Evolutionary conservation across 2,888 invertebrate genomes (phyloP).

Genomic region (Calliphora vomitoria): DNA sequence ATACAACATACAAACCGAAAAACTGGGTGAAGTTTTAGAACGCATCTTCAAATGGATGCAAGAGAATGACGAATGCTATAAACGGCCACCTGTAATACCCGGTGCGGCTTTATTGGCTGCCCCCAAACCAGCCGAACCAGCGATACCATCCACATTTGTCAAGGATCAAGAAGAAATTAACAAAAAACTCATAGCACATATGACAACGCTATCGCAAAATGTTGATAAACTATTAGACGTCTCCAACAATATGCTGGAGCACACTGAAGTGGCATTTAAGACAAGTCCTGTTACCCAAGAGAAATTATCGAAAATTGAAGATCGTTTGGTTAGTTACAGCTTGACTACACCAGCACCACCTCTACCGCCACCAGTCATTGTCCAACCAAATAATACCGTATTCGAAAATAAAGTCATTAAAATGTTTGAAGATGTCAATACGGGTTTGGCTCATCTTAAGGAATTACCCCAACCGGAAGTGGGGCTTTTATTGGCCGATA

Average conservation of each 20-base stretch:
- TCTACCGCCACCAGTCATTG: constrained; percentile 68
- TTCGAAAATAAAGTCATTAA: constrained; percentile 85
- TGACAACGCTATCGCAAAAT: constrained; percentile 78
- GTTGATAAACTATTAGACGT: constrained; percentile 78
- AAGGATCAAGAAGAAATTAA: constrained; percentile 79
- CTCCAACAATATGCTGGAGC: constrained; percentile 79
- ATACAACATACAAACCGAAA: constrained; percentile 82
- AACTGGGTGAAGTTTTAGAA: constrained; percentile 82
- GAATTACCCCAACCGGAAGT: constrained; percentile 78
- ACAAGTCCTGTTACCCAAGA: constrained; percentile 80
- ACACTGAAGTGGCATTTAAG: constrained; percentile 80
- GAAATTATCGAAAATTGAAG: constrained; percentile 81
- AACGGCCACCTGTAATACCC: constrained; percentile 78
- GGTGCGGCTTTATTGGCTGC: constrained; percentile 50
- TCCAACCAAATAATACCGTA: constrained; percentile 82
- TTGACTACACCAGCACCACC: constrained; percentile 75
- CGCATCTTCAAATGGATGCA: constrained; percentile 84
- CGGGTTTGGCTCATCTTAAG: constrained; percentile 82
- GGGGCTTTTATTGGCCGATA: constrained; percentile 83
- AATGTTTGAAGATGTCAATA: constrained; percentile 84
- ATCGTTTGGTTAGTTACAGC: constrained; percentile 81
- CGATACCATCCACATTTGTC: constrained; percentile 78
- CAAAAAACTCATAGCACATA: constrained; percentile 79
- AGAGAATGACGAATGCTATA: constrained; percentile 83
- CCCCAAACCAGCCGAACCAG: constrained; percentile 61